These are phyloP conservation scores for Montipora foliosa DNA, from an alignment of 64 coral and sea anemone species.

Conservation along the genomic window DNA sequence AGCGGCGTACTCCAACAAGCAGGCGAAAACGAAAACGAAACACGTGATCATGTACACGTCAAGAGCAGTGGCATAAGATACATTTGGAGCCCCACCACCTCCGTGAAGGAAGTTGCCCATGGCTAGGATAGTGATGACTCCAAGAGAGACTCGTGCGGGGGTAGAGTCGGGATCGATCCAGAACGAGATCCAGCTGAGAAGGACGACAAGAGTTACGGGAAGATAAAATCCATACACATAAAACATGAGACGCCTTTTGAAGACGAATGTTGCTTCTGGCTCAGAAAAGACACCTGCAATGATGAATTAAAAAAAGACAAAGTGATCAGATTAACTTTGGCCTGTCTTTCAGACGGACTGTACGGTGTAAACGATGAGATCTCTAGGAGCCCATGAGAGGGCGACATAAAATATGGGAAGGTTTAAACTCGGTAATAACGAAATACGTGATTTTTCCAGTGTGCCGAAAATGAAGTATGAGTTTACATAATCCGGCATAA, in stretches of 20 bases:
- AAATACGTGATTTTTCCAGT: too few relatives aligned
- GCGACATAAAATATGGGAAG: too few relatives aligned
- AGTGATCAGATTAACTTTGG: neutral
- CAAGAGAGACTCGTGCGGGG: conserved; percentile 67
- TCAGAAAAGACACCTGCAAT: conserved; percentile 68
- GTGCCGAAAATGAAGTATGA: too few relatives aligned
- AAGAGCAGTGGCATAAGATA: conserved; percentile 72
- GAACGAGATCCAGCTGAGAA: conserved; percentile 74
- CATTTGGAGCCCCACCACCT: conserved; percentile 50
- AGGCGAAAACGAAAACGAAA: conserved; percentile 76
- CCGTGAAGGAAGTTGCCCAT: conserved; percentile 68
- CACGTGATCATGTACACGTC: conserved; percentile 72
- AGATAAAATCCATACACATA: conserved; percentile 68
- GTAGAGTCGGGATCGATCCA: conserved; percentile 77
- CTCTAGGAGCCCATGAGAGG: too few relatives aligned
- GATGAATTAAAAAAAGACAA: neutral
- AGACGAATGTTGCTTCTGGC: conserved; percentile 48
- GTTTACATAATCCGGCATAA: too few relatives aligned
- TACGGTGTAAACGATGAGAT: neutral
- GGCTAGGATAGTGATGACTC: conserved; percentile 72
- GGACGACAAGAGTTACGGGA: conserved; percentile 32
- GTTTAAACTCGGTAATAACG: too few relatives aligned
- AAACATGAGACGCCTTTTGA: conserved; percentile 69
- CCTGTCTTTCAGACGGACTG: neutral
- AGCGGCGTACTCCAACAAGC: conserved; percentile 69